A percentile compares a stretch with the other conserved stretches of the same genome.
Conservation (phyloP, 2,888 invertebrate species). For the Amiota minor region DNA sequence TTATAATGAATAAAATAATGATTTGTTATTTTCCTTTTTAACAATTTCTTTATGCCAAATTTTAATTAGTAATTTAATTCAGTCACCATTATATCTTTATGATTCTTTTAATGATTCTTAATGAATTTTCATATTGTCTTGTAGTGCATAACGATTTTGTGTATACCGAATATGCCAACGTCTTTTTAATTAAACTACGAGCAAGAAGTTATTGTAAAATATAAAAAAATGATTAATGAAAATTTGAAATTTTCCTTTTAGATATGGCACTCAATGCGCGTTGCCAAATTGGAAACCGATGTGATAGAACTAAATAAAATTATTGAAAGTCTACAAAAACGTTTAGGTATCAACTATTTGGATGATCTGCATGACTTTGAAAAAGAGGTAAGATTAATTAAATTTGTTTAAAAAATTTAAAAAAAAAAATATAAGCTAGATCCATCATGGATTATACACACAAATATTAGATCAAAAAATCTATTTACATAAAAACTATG, state of each 20-base stretch:
- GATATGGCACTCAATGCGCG: constrained; percentile 69
- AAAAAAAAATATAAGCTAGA: no score
- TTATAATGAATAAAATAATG: no score
- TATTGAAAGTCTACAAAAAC: constrained; percentile 66
- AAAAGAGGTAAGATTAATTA: constrained; percentile 65
- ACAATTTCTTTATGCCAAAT: neutral
- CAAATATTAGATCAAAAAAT: no score
- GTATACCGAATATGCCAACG: no score
- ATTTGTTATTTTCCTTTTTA: constrained; percentile 2
- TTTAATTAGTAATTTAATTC: neutral
- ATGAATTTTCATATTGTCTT: no score
- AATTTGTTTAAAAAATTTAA: neutral
- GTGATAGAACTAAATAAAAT: constrained; percentile 62
- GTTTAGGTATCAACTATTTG: constrained; percentile 69
- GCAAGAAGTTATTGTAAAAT: no score
- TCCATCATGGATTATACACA: no score
- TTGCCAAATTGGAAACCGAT: constrained; percentile 65
- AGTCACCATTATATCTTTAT: no score
- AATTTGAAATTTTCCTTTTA: constrained; percentile 45
- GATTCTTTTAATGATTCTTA: no score
- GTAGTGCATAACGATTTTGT: no score
- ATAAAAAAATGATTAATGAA: constrained; percentile 15
- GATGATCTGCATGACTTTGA: constrained; percentile 71
- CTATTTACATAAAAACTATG: no score
- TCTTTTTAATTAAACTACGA: no score